These are phyloP conservation scores for Pseudomyrmex concolor DNA, from an alignment of 1,140 invertebrate species.

Conservation along the genomic window DNA sequence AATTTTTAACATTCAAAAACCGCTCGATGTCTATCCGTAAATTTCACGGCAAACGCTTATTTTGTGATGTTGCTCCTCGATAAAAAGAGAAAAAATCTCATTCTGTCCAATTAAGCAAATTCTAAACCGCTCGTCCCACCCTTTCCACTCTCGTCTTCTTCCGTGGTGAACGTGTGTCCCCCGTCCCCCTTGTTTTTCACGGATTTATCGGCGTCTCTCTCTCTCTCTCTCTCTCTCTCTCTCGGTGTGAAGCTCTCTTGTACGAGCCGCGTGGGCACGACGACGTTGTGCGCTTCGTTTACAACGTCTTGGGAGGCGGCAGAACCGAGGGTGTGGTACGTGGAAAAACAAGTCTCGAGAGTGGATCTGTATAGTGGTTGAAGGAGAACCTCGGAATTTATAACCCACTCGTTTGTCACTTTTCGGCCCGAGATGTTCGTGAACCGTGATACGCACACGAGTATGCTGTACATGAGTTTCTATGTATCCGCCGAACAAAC, in stretches of 20 bases:
- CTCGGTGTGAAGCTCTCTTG: conserved; percentile 30
- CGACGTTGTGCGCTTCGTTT: conserved; percentile 38
- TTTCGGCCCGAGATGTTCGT: conserved; percentile 20
- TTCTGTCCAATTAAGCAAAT: conserved; percentile 61
- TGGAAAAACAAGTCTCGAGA: conserved; percentile 67
- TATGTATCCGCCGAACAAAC: conserved; percentile 12
- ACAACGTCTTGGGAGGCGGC: conserved; percentile 54
- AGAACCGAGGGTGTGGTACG: conserved; percentile 66
- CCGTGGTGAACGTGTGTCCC: background rate
- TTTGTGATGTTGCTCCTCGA: conserved; percentile 13
- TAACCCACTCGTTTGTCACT: conserved; percentile 79
- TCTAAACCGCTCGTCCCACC: background rate
- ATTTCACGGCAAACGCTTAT: conserved; percentile 39
- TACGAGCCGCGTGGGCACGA: conserved; percentile 50
- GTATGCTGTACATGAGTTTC: conserved; percentile 13
- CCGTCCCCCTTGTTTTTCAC: conserved; percentile 55
- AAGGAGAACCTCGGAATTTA: conserved; percentile 78
- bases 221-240: conserved; percentile 32
- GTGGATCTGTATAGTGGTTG: conserved; percentile 49
- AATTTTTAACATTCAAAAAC: conserved; percentile 53
- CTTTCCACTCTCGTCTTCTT: background rate
- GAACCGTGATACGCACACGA: conserved; percentile 16
- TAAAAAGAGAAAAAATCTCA: conserved; percentile 30
- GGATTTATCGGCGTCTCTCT: conserved; percentile 65
- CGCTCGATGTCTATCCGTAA: conserved; percentile 59